Evolutionary conservation across 2,888 invertebrate genomes (phyloP).

Genomic region (Xestia sexstrigata): DNA sequence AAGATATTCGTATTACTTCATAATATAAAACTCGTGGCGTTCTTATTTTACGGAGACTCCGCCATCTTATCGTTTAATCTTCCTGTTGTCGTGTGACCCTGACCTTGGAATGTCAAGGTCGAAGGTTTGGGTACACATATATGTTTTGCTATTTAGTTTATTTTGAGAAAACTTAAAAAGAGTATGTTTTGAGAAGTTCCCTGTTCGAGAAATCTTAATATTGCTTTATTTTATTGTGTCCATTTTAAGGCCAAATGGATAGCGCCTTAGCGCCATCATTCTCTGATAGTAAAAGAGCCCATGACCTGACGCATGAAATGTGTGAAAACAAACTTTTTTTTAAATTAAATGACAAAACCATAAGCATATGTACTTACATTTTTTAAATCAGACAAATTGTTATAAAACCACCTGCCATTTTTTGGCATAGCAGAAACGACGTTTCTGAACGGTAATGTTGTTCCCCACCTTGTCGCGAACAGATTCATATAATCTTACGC

Average conservation of each 20-base stretch:
- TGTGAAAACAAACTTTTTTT: no score
- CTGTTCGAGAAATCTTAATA: not conserved
- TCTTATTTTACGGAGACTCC: constrained; percentile 30
- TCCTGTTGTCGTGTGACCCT: constrained; percentile 10
- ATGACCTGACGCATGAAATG: no score
- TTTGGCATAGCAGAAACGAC: not conserved
- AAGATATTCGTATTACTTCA: constrained; percentile 41
- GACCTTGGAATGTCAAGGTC: constrained; percentile 39
- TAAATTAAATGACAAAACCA: no score
- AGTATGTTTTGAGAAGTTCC: not conserved
- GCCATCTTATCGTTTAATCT: constrained; percentile 49
- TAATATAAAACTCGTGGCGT: constrained; percentile 19
- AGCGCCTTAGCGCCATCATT: no score
- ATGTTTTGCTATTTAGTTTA: constrained; percentile 6
- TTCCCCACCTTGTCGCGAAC: not conserved
- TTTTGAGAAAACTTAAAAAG: not conserved
- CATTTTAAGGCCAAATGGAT: no score
- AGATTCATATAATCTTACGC: not conserved
- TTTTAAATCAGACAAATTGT: no score
- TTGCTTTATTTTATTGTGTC: no score
- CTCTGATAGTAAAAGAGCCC: no score
- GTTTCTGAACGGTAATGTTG: not conserved
- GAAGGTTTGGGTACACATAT: not conserved
- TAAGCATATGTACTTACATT: no score
- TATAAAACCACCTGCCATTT: no score